Percentiles rank a stretch among this genome's conserved stretches.
phyloP scores from a whole-genome alignment of 2,113 vertebrate genomes.

The Parotia lawesii region DNA sequence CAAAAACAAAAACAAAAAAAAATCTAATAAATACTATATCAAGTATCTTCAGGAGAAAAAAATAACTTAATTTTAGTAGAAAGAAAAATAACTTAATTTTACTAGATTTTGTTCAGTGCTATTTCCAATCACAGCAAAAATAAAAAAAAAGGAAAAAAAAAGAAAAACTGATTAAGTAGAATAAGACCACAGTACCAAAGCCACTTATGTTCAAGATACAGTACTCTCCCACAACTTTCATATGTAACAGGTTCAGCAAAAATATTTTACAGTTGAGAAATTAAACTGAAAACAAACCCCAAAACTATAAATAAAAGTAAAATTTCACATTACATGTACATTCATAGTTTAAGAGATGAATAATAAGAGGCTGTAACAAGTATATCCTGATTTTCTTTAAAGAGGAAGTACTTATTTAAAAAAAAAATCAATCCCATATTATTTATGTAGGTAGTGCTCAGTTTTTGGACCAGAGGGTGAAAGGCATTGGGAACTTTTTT shows the following conservation, averaged over 20 bases:
- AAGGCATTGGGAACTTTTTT: constrained; percentile 12
- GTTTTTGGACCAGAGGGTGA: constrained; percentile 16
- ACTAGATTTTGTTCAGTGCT: constrained; percentile 68
- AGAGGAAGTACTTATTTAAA: constrained; percentile 16
- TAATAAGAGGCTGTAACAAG: constrained; percentile 42
- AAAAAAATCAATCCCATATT: not conserved
- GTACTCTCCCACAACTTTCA: constrained; percentile 60
- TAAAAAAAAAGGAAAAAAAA: not conserved
- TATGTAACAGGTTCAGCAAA: constrained; percentile 69
- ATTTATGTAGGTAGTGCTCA: constrained; percentile 60
- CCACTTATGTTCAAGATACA: constrained; percentile 61
- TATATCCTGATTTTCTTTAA: constrained; percentile 28
- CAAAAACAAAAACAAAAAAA: constrained; percentile 25
- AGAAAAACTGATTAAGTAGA: constrained; percentile 53
- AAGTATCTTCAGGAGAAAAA: constrained; percentile 74
- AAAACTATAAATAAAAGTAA: constrained; percentile 65
- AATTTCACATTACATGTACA: constrained; percentile 72
- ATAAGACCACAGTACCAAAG: constrained; percentile 71
- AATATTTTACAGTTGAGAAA: constrained; percentile 63
- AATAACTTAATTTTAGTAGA: constrained; percentile 72
- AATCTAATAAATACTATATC: constrained; percentile 72
- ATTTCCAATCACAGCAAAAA: constrained; percentile 63
- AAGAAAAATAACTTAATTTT: constrained; percentile 69
- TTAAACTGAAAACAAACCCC: constrained; percentile 42
- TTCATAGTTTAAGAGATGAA: constrained; percentile 66